Evolutionary conservation across 2,888 invertebrate genomes (phyloP), one percentile per base, ranked within the genome.

Genomic region (Parasteatoda lunata): DNA sequence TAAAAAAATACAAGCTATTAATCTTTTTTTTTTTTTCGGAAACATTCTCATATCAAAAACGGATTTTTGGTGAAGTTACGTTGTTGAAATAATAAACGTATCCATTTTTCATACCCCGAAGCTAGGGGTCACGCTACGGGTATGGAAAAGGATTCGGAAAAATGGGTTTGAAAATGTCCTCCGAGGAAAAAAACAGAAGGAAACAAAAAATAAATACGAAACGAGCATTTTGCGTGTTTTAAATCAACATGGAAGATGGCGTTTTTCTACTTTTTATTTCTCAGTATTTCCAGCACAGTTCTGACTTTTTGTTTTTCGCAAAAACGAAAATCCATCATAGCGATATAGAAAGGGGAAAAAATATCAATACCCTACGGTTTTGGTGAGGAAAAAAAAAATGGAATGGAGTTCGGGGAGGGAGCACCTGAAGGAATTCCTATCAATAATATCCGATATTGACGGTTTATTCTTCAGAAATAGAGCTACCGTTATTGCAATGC

Each of bases 81-180:
- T 64, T 64, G 8, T 30, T 11, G 64, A 64, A 79, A 79, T 79
- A 71, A 79, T 71, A 70, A 13, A 11, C 54, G n/a, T 71, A 65
- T 8, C 9, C 4, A 5, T 54, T 54, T 59, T 75, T 69, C 68
- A 47, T 11, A 13, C 69, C 54, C 49, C 13, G n/a, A 7, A 70
- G 71, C 64, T 79, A 11, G 30, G 71, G 71, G 48, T 64, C 9
- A 79, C 71, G 79, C 69, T 48, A 59, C 54, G 71, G 47, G 59
- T 59, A 70, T 48, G n/a, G 48, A 4, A 45, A 59, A 52, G 11
- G 11, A 68, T 77, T 49, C n/a, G n/a, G n/a, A 15, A 52, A 54
- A 7, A 51, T 30, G 30, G 49, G 5, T 47, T 54, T 15, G 52
- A 15, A 13, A 5, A 47, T 30, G 59, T 7, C 54, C 45, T 54